phyloP scores from a whole-genome alignment of 1,140 invertebrate species.

The Bombus difficillimus region DNA sequence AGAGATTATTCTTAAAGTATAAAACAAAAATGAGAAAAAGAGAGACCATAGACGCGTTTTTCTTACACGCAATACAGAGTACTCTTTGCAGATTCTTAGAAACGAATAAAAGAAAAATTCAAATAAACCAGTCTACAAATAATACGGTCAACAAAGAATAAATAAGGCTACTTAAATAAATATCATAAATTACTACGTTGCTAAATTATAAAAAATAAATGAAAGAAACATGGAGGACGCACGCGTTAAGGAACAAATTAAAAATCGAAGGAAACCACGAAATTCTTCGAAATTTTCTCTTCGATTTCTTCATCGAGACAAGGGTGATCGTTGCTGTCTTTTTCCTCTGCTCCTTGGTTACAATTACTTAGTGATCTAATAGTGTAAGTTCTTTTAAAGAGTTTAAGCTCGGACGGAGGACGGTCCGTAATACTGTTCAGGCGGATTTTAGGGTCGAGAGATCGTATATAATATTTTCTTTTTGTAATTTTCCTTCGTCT shows the following conservation, averaged over 20 bases:
- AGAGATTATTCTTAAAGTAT: not conserved
- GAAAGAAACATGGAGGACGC: not conserved
- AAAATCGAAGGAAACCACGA: not conserved
- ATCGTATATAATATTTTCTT: constrained; percentile 23
- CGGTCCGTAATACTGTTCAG: constrained; percentile 68
- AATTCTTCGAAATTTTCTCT: not conserved
- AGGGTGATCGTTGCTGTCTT: not conserved
- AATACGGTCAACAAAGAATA: constrained; percentile 32
- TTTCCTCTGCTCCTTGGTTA: not conserved
- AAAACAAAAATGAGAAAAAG: not conserved
- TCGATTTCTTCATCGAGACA: not conserved
- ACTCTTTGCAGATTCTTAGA: not conserved
- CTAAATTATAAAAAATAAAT: not conserved
- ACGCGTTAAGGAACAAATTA: constrained; percentile 23
- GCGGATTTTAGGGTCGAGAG: constrained; percentile 58
- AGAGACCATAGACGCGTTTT: not conserved
- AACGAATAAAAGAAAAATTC: not conserved
- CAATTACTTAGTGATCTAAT: constrained; percentile 52
- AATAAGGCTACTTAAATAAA: constrained; percentile 7
- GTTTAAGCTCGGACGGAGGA: constrained; percentile 68
- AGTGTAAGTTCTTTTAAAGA: constrained; percentile 55
- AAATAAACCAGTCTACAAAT: not conserved
- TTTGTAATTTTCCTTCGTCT: not conserved
- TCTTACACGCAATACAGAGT: not conserved
- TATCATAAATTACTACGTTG: constrained; percentile 25